Evolutionary conservation across 2,888 invertebrate species (phyloP).

Genomic region (Calliphora vomitoria): DNA sequence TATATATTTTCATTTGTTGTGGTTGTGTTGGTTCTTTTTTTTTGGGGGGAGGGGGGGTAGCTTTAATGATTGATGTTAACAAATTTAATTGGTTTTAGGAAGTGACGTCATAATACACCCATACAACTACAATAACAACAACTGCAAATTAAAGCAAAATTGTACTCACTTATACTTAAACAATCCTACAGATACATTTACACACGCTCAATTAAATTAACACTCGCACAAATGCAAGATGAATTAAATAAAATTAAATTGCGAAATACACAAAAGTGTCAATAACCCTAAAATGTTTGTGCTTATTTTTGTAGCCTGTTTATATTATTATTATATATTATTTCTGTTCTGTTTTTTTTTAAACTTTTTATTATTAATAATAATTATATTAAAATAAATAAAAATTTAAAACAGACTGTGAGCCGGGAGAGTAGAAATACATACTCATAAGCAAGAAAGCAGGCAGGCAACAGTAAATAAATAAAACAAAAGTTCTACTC

Average conservation of each 20-base stretch:
- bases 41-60: neutral
- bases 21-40: neutral
- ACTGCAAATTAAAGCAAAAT: neutral
- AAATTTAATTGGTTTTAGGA: slow-evolving; percentile 72
- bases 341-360: neutral
- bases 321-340: slow-evolving; percentile 12
- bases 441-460: neutral
- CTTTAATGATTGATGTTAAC: slow-evolving; percentile 70
- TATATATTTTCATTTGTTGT: slow-evolving; percentile 18
- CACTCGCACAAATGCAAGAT: slow-evolving; percentile 60
- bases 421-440: slow-evolving; percentile 22
- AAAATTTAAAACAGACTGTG: slow-evolving; percentile 24
- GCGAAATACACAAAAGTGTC: slow-evolving; percentile 72
- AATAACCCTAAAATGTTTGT: slow-evolving; percentile 70
- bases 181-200: neutral
- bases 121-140: neutral
- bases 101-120: slow-evolving; percentile 68
- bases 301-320: slow-evolving; percentile 46
- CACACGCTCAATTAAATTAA: slow-evolving; percentile 42
- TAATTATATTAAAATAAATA: slow-evolving; percentile 23
- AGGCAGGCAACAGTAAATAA: neutral
- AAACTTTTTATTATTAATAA: slow-evolving; percentile 35
- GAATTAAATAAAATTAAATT: slow-evolving; percentile 71
- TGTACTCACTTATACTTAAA: neutral
- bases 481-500: slow-evolving; percentile 17